Base-by-base conservation (phyloP, 2,113 vertebrate genomes). In the Cromileptes altivelis region DNA sequence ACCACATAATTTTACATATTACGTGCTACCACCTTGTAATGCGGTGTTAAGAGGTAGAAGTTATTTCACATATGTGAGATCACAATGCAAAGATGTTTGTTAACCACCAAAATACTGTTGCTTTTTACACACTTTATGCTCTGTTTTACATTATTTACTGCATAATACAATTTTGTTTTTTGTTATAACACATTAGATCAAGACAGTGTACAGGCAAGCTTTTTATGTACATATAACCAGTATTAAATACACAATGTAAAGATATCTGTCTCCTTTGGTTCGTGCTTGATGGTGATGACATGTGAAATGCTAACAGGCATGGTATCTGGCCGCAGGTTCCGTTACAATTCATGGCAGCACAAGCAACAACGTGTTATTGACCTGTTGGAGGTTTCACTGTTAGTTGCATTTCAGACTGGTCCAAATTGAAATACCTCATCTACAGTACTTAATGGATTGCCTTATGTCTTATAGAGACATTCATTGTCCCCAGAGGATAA, bases 241-340 rank as follows among this genome's bases (percentile, higher is more conserved):
- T 72, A 75, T 89, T 81, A 86, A 86, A 76, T 84, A 84, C 50
- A 52, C 1, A 58, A 30, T 52, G 11, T n/a, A 77, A 27, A 69
- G 18, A 17, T 47, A 7, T 60, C 19, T 53, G 42, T 40, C 2
- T 55, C 3, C 13, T 65, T 76, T 53, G 1, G 10, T 76, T 75
- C 37, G n/a, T 70, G 62, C 14, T 33, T 19, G 6, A 2, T 78
- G 9, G 10, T 52, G 14, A 60, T 49, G 42, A 21, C 33, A 56
- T 47, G 19, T 63, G 23, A 61, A 62, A 81, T 52, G 17, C 42
- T 45, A 45, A 45, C 2, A 45, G 11, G 42, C 9, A 45, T 45
- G 11, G 9, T 45, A 9, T 42, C 40, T 42, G 8, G 40, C 67
- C 17, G 21, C 19, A 7, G 10, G 4, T 19, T 50, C 45, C 17